Conservation (phyloP, 1,140 invertebrate species). For the Archivesica marissinica region DNA sequence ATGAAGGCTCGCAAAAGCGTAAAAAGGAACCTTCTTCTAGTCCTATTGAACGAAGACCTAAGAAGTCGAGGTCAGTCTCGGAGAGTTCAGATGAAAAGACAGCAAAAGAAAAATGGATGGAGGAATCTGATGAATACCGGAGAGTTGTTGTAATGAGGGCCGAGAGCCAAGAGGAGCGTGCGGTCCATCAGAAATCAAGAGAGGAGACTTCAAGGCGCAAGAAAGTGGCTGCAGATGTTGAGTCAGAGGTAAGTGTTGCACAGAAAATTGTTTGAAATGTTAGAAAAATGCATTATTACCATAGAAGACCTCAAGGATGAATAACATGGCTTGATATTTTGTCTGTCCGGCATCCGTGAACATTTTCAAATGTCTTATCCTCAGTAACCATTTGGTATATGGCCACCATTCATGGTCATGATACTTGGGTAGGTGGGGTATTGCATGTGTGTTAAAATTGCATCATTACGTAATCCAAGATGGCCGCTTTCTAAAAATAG, state of each 20-base stretch:
- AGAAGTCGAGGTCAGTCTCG: slow-evolving; percentile 41
- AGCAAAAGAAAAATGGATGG: background rate
- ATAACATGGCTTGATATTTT: background rate
- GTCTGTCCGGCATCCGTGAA: background rate
- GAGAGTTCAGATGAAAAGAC: background rate
- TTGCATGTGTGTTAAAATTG: too few relatives aligned
- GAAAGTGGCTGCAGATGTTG: slow-evolving; percentile 13
- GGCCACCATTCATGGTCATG: too few relatives aligned
- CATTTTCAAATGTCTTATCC: too few relatives aligned
- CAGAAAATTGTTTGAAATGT: too few relatives aligned
- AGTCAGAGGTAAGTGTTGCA: slow-evolving; percentile 34
- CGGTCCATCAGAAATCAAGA: background rate
- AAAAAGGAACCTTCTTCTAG: slow-evolving; percentile 20
- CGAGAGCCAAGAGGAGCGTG: slow-evolving; percentile 5
- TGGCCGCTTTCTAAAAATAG: too few relatives aligned
- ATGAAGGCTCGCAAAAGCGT: slow-evolving; percentile 5
- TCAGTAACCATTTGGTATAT: too few relatives aligned
- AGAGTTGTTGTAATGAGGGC: slow-evolving; percentile 28
- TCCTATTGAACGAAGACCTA: slow-evolving; percentile 23
- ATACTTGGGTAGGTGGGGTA: too few relatives aligned
- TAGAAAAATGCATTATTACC: too few relatives aligned
- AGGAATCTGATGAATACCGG: slow-evolving; percentile 28
- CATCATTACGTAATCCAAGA: too few relatives aligned
- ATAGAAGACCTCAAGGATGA: too few relatives aligned
- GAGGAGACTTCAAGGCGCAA: background rate